A percentile compares a stretch with the other conserved stretches of the same genome.
phyloP scores from a whole-genome alignment of 2,797 vertebrate species.

The Acanthiza pusilla region DNA sequence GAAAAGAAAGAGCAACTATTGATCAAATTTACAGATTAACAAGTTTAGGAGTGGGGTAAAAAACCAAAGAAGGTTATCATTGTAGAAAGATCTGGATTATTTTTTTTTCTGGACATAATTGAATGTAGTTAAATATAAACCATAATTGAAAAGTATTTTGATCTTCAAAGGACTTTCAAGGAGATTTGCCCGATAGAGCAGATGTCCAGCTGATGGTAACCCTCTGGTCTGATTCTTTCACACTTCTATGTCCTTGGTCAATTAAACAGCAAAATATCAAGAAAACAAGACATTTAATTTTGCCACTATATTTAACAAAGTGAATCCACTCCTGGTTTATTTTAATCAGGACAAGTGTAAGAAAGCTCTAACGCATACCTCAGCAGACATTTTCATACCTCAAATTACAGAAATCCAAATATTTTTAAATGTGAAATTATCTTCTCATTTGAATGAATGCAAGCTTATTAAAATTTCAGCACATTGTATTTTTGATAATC shows the following conservation, averaged over 20 bases:
- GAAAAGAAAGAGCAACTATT: not conserved
- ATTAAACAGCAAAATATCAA: not conserved
- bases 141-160: not conserved
- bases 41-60: not conserved
- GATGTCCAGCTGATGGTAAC: not conserved
- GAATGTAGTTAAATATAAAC: not conserved
- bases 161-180: not conserved
- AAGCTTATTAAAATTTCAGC: not conserved
- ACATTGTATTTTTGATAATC: not conserved
- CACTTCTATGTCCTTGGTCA: not conserved
- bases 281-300: not conserved
- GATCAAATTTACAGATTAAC: not conserved
- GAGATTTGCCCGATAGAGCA: not conserved
- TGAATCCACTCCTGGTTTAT: not conserved
- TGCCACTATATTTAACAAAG: not conserved
- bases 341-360: not conserved
- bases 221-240: not conserved
- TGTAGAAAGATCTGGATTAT: not conserved
- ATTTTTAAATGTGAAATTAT: not conserved
- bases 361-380: not conserved
- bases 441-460: not conserved
- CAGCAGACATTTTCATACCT: not conserved
- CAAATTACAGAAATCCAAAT: not conserved
- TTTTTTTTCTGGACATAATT: not conserved
- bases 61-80: fast-evolving